phyloP scores from a whole-genome alignment of 2,113 vertebrate genomes.

The Serranochromis macrocephalus region DNA sequence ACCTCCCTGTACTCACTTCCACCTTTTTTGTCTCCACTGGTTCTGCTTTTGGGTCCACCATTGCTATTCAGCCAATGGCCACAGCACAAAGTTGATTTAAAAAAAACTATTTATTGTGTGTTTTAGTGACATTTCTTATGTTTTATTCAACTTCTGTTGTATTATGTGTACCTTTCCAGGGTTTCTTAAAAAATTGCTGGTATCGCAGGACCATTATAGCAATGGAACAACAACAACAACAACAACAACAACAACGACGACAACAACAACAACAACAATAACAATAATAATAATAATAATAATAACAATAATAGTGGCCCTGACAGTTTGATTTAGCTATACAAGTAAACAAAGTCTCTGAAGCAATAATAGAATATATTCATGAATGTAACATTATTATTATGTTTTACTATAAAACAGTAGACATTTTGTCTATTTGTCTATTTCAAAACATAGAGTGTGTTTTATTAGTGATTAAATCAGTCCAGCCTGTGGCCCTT shows the following conservation, averaged over 20 bases:
- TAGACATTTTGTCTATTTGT: background rate
- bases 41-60: background rate
- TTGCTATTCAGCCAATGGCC: background rate
- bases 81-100: background rate
- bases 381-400: background rate
- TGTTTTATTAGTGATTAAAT: background rate
- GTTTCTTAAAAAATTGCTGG: background rate
- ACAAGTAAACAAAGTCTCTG: background rate
- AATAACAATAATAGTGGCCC: background rate
- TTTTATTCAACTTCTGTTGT: background rate
- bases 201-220: background rate
- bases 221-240: background rate
- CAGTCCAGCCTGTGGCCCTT: background rate
- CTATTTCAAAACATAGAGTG: background rate
- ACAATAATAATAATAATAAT: background rate
- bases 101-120: background rate
- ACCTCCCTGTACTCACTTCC: background rate
- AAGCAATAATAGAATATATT: background rate
- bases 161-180: background rate
- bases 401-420: background rate
- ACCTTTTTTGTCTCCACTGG: background rate
- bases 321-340: accelerated
- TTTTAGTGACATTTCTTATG: background rate
- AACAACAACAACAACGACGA: too few species aligned
- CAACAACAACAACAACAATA: background rate